Conservation (phyloP, 2,113 vertebrate species). For the Pogona vitticeps region DNA sequence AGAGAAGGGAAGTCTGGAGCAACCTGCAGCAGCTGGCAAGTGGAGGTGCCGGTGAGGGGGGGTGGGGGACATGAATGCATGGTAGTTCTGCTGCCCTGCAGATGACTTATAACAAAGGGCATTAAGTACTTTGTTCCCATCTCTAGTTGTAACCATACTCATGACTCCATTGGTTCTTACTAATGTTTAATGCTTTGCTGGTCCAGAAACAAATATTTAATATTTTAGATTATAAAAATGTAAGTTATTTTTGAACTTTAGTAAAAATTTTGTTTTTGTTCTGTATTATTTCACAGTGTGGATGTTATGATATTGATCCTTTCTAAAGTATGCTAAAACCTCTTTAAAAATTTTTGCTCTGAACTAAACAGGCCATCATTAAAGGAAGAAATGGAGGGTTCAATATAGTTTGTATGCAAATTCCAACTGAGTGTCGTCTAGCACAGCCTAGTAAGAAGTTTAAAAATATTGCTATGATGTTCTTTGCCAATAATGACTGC, state of each 20-base stretch:
- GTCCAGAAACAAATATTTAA: not conserved
- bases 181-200: not conserved
- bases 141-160: too few relatives aligned
- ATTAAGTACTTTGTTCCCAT: too few relatives aligned
- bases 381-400: constrained; percentile 16
- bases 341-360: constrained; percentile 15
- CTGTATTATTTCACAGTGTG: not conserved
- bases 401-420: constrained; percentile 25
- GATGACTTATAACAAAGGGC: too few relatives aligned
- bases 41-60: too few relatives aligned
- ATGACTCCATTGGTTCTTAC: not conserved
- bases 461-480: not conserved
- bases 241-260: not conserved
- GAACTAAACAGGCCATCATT: accelerated
- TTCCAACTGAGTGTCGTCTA: constrained; percentile 43
- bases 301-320: not conserved
- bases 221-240: not conserved
- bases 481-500: not conserved
- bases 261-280: not conserved
- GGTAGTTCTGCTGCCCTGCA: too few relatives aligned
- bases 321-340: constrained; percentile 22
- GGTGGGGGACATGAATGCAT: too few relatives aligned
- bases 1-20: too few relatives aligned
- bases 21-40: too few relatives aligned
- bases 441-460: not conserved